Evolutionary conservation across 2,113 vertebrate genomes (phyloP), one percentile per base, ranked within the genome.

Genomic region (Turnix velox): DNA sequence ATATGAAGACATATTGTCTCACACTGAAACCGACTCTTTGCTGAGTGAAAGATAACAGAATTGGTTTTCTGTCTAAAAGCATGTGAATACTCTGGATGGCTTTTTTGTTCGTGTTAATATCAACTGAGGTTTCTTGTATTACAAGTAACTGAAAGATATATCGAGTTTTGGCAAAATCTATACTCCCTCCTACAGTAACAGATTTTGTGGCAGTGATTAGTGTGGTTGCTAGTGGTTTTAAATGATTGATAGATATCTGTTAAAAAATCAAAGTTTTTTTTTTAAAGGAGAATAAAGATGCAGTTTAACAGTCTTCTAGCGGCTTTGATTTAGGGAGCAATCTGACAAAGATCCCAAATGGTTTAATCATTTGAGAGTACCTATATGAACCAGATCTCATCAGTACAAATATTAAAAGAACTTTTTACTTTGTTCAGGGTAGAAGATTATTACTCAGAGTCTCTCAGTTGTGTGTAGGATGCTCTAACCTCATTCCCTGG

Each of bases 361-460:
- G 6, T 91, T 84, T 87, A 42, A 82, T 85, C 42, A 43, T 54
- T 72, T n/a, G n/a, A 39, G 31, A 82, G 24, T 84, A 68, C 40
- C 27, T 4, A 0, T 71, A 46, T 81, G 73, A 87, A 54, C 82
- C 92, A 94, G 27, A 79, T 82, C 42, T 89, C 54, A 66, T 87
- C 13, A 42, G 33, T 66, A 77, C 28, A 81, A 92, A 71, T 74
- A 67, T 7, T 61, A 13, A 72, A 90, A 72, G 27, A 78, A 45
- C 6, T 57, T 92, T 93, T 93, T 84, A 33, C 81, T 76, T 94
- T 85, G 74, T 89, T 92, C 46, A 48, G 40, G 54, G 39, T 93
- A 51, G 12, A 2, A 5, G 4, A 27, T 71, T 89, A 37, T 95
- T 91, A 91, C 58, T 96, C 84, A 91, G 58, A 89, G 67, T 46